Evolutionary conservation across 2,113 vertebrate species (phyloP).

Genomic region (Eptatretus burgeri): DNA sequence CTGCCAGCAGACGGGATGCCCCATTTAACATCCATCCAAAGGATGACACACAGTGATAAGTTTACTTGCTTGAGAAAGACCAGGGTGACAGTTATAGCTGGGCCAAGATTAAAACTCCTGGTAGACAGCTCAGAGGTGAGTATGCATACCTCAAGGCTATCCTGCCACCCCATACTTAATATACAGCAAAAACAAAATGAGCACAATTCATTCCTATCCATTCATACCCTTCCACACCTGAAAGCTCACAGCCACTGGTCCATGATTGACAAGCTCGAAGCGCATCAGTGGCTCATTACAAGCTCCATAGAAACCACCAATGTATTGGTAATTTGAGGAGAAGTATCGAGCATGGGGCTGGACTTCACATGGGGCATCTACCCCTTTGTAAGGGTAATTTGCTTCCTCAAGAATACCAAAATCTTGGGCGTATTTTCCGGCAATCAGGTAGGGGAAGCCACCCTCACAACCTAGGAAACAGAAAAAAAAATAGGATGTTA

Average conservation of each 20-base stretch:
- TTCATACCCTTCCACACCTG: neutral
- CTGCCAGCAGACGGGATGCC: too few relatives aligned
- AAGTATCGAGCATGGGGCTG: conserved; percentile 19
- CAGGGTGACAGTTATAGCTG: too few relatives aligned
- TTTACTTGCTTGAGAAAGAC: too few relatives aligned
- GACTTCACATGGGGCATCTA: conserved; percentile 20
- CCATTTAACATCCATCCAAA: too few relatives aligned
- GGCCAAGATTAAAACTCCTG: too few relatives aligned
- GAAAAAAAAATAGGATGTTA: too few relatives aligned
- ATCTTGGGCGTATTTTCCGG: conserved; percentile 59
- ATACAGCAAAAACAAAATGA: too few relatives aligned
- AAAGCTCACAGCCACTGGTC: conserved; percentile 34
- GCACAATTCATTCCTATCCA: too few relatives aligned
- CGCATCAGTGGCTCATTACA: conserved; percentile 72
- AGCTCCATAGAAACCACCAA: conserved; percentile 72
- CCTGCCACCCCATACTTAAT: too few relatives aligned
- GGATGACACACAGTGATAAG: too few relatives aligned
- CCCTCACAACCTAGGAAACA: conserved; percentile 40
- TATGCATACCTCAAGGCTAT: too few relatives aligned
- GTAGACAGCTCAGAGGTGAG: too few relatives aligned
- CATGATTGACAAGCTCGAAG: conserved; percentile 36
- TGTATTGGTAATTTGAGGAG: conserved; percentile 42
- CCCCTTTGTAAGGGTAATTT: conserved; percentile 41
- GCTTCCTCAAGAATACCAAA: conserved; percentile 62
- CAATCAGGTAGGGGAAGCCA: conserved; percentile 64